Base-by-base conservation (phyloP, 1,140 invertebrate genomes). In the Trichoplusia ni region DNA sequence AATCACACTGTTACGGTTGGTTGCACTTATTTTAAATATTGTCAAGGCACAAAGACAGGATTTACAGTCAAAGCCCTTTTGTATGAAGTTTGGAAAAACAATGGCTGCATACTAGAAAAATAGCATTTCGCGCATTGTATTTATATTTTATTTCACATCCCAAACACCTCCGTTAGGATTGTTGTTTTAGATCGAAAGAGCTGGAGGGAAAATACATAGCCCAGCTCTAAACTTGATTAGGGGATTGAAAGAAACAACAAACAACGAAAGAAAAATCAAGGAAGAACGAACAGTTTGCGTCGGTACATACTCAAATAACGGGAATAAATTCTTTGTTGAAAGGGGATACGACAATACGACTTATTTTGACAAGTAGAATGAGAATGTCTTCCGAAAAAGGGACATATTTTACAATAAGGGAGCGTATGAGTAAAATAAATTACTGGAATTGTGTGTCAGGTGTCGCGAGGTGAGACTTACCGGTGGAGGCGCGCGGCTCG, bases 191-290 rank as follows among this genome's bases (percentile, higher is more conserved):
- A 73, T 73, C 42, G 33, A 63, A 66, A 58, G 67, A 71, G 56
- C 66, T 68, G 56, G 63, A 70, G 67, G 73, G 53, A 71, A 67
- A 75, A 72, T 66, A 74, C 62, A 71, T 73, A 75, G 71, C 74
- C 69, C 73, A 75, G 63, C 69, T 77, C 65, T 73, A 82, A 82
- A 82, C 77, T 78, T 81, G 73, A 82, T 81, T 84, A 81, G 68
- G 49, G 67, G 69, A 82, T 81, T 73, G 74, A 77, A 75, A 70
- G 77, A 76, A 82, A 77, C 64, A 80, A 80, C 72, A 80, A 79
- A 84, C 75, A 81, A 64, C 72, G 71, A 69, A 71, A 73, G 68
- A 73, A 79, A 77, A 80, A 80, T 72, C 71, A 75, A 75, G 63
- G 68, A 66, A 74, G 63, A 71, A 72, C 63, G 61, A 73, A 54